These are phyloP conservation scores for Discoglossus pictus DNA, from an alignment of 2,797 vertebrate species.

Conservation along the genomic window DNA sequence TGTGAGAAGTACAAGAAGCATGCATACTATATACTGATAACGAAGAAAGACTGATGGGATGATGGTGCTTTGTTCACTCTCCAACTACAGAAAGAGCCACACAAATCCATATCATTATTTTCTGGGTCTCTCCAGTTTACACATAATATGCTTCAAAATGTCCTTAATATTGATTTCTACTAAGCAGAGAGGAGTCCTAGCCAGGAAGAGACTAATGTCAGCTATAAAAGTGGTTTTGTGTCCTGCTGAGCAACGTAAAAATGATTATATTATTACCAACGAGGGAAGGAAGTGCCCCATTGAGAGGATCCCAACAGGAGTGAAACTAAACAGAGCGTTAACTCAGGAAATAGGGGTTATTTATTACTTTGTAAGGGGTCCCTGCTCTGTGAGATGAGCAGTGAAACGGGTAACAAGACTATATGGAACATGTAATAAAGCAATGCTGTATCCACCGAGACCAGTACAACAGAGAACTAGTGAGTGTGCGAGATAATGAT, in stretches of 20 bases:
- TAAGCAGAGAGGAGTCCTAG: neutral
- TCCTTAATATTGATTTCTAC: slow-evolving; percentile 21
- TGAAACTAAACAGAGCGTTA: neutral
- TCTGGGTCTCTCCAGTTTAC: neutral
- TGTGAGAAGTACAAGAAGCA: no score
- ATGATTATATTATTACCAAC: slow-evolving; percentile 17
- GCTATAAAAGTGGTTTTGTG: slow-evolving; percentile 13
- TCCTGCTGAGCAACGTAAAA: slow-evolving; percentile 19
- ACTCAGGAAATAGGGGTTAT: neutral
- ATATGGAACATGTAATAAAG: no score
- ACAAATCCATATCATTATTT: slow-evolving; percentile 18
- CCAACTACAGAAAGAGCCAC: neutral
- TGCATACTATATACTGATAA: no score
- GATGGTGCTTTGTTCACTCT: neutral
- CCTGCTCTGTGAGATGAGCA: no score
- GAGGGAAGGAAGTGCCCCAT: slow-evolving; percentile 21
- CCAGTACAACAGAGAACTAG: no score
- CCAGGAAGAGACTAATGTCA: neutral
- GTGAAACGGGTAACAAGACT: no score
- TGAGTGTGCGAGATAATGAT: no score
- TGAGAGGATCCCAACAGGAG: slow-evolving; percentile 1
- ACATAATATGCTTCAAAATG: slow-evolving; percentile 3
- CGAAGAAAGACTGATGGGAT: neutral
- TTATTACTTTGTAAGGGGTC: no score
- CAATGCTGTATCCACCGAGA: no score